These are phyloP conservation scores for Eupithecia subfuscata DNA, from an alignment of 2,888 invertebrate species.

Conservation along the genomic window DNA sequence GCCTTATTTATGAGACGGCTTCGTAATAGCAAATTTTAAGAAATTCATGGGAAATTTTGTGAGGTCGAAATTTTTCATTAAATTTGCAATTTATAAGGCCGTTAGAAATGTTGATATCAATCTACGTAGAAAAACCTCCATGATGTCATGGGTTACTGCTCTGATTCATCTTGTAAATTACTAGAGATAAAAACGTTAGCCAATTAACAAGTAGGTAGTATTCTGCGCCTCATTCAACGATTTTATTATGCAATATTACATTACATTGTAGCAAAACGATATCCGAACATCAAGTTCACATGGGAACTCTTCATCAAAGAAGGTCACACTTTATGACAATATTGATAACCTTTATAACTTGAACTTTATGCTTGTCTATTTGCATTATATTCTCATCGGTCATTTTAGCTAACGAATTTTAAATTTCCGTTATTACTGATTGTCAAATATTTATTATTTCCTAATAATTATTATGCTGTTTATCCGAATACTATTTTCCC, in stretches of 20 bases:
- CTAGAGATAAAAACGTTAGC: constrained; percentile 35
- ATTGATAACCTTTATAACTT: constrained; percentile 26
- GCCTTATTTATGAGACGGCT: neutral
- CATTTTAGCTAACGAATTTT: neutral
- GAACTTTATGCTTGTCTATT: constrained; percentile 21
- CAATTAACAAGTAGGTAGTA: constrained; percentile 14
- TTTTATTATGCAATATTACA: constrained; percentile 11
- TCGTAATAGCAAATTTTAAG: neutral
- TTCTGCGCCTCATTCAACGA: constrained; percentile 4
- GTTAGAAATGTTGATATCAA: neutral
- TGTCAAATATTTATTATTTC: neutral
- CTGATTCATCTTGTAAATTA: constrained; percentile 57
- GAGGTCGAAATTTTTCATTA: neutral
- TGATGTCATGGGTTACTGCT: constrained; percentile 64
- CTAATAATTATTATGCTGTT: neutral
- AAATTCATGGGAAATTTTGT: neutral
- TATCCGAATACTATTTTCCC: neutral
- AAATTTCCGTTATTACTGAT: neutral
- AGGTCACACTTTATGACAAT: constrained; percentile 23
- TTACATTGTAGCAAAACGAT: neutral
- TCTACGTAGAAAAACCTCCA: constrained; percentile 19
- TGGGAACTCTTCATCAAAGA: constrained; percentile 27
- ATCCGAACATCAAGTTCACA: constrained; percentile 20
- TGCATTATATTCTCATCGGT: constrained; percentile 12
- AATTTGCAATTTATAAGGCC: neutral